Evolutionary conservation across 2,797 vertebrate genomes (phyloP), one percentile per base, ranked within the genome.

Genomic region (Diplodus puntazzo): DNA sequence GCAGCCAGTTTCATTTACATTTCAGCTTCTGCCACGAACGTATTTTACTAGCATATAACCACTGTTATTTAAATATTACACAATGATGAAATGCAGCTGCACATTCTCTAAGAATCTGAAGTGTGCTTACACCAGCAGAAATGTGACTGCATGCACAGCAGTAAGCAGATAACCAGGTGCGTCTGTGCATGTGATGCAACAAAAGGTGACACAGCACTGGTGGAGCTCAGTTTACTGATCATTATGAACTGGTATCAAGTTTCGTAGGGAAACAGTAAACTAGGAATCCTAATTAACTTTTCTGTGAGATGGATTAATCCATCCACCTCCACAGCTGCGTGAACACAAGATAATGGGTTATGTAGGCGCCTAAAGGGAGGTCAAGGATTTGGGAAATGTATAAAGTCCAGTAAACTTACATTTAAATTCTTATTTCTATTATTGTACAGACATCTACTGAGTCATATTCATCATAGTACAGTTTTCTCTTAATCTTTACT

Each of bases 111-210:
- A 30, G 43, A 75, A 61, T 84, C 55, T 77, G 11, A 73, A 67
- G 46, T 53, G 30, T 76, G 86, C 80, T 89, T 82, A 81, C 63
- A 54, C 34, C 3, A 39, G 72, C 85, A 85, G 77, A 75, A 83
- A 87, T 46, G 20, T 45, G 69, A 77, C 73, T 73, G 55, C 46
- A 16, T 57, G 52, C 55, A 48, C 72, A 74, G 72, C 34, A 54
- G 75, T 69, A 74, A 88, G 81, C 81, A 83, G 85, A 90, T 65
- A 82, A 70, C 30, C 73, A 81, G 74, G 85, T 77, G 85, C 80
- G 80, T 73, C 64, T 69, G 52, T 53, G 57, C 43, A 49, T 66
- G 73, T 87, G 84, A 87, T 61, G 69, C 70, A 84, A 86, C 70
- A 73, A 42, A 75, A 75, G 54, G 83, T 75, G 89, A 89, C 58